phyloP scores from a whole-genome alignment of 2,888 invertebrate genomes.

The Halocaridina rubra region DNA sequence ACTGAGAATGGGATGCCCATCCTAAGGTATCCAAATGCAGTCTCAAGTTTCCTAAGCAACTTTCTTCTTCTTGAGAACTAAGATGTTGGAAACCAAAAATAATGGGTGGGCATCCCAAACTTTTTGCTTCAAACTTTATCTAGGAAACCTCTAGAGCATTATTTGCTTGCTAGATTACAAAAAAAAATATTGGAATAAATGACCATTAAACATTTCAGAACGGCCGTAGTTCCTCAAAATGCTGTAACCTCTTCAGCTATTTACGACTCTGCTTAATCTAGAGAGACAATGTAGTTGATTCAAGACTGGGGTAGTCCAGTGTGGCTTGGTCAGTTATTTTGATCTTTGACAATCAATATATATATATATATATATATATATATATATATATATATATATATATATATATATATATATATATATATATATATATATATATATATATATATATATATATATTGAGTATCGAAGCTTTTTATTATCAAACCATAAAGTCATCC shows the following conservation, averaged over 20 bases:
- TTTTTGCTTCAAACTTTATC: conserved; percentile 55
- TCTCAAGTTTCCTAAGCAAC: conserved; percentile 49
- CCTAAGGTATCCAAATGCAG: conserved; percentile 43
- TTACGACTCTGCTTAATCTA: conserved; percentile 52
- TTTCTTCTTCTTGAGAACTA: conserved; percentile 36
- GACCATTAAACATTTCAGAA: conserved; percentile 60
- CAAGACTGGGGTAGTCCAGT: conserved; percentile 42
- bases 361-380: no score
- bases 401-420: no score
- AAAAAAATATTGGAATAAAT: conserved; percentile 55
- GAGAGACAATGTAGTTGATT: conserved; percentile 48
- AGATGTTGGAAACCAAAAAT: conserved; percentile 27
- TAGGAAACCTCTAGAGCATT: conserved; percentile 62
- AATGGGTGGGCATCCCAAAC: conserved; percentile 51
- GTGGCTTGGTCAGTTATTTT: conserved; percentile 31
- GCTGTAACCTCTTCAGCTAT: conserved; percentile 60
- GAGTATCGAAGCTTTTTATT: background rate
- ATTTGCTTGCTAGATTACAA: conserved; percentile 61
- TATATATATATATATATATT: background rate
- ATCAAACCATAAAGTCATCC: background rate
- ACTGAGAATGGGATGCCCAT: conserved; percentile 53
- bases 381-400: no score
- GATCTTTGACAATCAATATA: conserved; percentile 15
- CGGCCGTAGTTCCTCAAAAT: conserved; percentile 59
- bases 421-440: no score